These are phyloP conservation scores for Anguilla rostrata DNA, from an alignment of 2,113 vertebrate species.

Conservation along the genomic window DNA sequence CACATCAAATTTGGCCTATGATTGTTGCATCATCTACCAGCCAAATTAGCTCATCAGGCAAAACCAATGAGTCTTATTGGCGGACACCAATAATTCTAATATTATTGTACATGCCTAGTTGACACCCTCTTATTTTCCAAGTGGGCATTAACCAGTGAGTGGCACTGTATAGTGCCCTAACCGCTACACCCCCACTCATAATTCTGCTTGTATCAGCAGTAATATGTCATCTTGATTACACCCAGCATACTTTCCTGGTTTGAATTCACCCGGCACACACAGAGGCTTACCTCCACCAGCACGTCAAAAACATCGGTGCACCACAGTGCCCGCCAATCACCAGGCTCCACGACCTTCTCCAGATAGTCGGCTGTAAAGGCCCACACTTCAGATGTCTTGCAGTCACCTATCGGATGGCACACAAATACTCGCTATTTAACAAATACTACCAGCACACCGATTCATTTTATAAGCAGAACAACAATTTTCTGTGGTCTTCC, in stretches of 20 bases:
- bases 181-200: neutral
- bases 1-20: no score
- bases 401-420: conserved; percentile 76
- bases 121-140: no score
- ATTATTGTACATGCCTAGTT: neutral
- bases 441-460: neutral
- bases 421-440: conserved; percentile 16
- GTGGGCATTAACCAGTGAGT: no score
- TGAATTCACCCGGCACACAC: neutral
- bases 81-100: no score
- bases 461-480: neutral
- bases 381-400: conserved; percentile 88
- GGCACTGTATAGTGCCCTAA: no score
- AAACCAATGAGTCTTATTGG: no score
- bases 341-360: conserved; percentile 84
- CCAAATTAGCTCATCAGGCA: no score
- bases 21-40: no score
- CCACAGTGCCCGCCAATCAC: conserved; percentile 91
- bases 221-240: neutral
- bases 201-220: neutral
- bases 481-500: neutral
- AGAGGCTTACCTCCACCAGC: conserved; percentile 80
- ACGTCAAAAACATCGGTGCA: conserved; percentile 83
- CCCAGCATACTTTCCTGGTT: neutral
- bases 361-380: conserved; percentile 89